Conservation (phyloP, 2,113 vertebrate genomes). For the Eubucco bourcierii region DNA sequence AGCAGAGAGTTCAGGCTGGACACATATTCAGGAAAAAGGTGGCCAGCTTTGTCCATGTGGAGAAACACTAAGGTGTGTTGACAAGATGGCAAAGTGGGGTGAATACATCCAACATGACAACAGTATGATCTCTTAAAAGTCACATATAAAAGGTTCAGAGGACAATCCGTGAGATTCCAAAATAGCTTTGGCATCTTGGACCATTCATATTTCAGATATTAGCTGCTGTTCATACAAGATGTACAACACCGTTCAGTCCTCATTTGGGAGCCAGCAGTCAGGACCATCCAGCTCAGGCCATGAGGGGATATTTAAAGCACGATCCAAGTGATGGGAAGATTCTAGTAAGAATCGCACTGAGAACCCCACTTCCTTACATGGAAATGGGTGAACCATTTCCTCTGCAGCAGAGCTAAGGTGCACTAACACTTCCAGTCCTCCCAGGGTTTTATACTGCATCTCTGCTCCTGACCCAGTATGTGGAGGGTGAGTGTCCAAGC, state of each 20-base stretch:
- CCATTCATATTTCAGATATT: background rate
- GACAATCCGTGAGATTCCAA: background rate
- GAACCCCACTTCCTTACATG: background rate
- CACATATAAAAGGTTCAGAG: background rate
- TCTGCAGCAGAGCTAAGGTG: background rate
- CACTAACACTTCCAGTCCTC: background rate
- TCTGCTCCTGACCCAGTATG: background rate
- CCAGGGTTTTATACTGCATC: background rate
- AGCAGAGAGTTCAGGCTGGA: background rate
- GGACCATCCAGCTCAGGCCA: background rate
- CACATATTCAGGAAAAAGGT: background rate
- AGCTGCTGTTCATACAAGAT: background rate
- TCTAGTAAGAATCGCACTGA: background rate
- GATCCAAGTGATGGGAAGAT: background rate
- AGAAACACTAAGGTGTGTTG: background rate
- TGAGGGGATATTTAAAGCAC: background rate
- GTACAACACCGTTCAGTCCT: background rate
- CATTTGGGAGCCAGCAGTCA: background rate
- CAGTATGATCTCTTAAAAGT: background rate
- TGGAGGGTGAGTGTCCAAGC: slow-evolving; percentile 13
- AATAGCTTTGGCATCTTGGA: background rate
- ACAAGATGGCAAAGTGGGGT: background rate
- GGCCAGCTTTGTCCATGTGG: background rate
- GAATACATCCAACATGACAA: background rate
- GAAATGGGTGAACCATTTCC: background rate